A percentile compares a stretch with the other conserved stretches of the same genome.
These are phyloP conservation scores for Onychomys arenicola DNA, from an alignment of 2,797 vertebrate genomes.

Conservation along the genomic window DNA sequence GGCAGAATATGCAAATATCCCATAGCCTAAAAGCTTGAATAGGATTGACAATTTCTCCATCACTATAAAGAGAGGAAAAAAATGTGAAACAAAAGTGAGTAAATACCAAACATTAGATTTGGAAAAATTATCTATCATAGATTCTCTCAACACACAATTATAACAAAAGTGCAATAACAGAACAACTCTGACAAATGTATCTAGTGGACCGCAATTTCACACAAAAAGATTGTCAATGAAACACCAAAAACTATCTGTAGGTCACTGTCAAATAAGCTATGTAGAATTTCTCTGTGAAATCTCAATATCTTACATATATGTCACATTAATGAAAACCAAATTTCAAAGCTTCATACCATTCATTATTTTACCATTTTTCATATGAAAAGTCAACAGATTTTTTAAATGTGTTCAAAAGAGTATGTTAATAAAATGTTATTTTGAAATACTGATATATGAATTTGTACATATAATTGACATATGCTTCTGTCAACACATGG, in stretches of 20 bases:
- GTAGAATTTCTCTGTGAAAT: background rate
- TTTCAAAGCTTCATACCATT: background rate
- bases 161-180: background rate
- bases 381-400: background rate
- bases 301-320: background rate
- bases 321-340: background rate
- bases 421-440: background rate
- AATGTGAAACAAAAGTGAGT: background rate
- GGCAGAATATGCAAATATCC: background rate
- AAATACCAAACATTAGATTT: background rate
- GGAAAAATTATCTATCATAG: background rate
- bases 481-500: background rate
- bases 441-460: background rate
- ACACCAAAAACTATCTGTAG: background rate
- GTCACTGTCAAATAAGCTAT: background rate
- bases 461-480: background rate
- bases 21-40: background rate
- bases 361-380: background rate
- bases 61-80: background rate
- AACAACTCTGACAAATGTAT: background rate
- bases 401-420: background rate
- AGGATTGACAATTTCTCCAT: background rate
- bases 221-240: background rate
- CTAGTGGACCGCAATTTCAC: background rate
- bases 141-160: slow-evolving; percentile 2